phyloP scores from a whole-genome alignment of 2,888 invertebrate genomes.

The Acanthosoma haemorrhoidale region DNA sequence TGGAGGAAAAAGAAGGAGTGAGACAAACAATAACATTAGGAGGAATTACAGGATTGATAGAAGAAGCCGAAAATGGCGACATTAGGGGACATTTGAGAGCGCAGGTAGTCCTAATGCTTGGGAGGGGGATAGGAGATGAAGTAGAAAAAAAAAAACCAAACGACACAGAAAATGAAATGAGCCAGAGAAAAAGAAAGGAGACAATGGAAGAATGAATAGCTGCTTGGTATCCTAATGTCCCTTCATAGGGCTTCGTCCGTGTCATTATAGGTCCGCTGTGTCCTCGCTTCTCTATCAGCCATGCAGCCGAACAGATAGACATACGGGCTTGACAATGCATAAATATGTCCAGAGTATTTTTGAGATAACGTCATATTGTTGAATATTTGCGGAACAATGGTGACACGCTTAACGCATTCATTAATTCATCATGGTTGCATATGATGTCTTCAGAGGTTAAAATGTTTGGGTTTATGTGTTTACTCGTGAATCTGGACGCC shows the following conservation, averaged over 20 bases:
- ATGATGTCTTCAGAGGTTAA: no score
- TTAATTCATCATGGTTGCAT: no score
- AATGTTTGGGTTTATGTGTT: no score
- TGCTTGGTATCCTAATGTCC: background rate
- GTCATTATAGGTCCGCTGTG: background rate
- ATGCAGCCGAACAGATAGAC: no score
- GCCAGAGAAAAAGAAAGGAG: conserved; percentile 3
- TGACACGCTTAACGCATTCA: no score
- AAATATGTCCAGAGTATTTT: no score
- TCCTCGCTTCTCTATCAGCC: no score
- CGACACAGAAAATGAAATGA: conserved; percentile 10
- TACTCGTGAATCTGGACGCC: no score
- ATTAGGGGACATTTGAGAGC: conserved; percentile 7
- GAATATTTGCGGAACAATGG: no score
- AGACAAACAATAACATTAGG: conserved; percentile 6
- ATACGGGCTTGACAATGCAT: no score
- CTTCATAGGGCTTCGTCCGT: background rate
- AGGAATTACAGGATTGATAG: conserved; percentile 11
- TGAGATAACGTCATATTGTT: no score
- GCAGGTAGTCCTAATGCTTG: background rate
- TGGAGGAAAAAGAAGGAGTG: background rate
- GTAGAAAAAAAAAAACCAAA: background rate
- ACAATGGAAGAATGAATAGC: conserved; percentile 12
- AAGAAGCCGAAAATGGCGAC: conserved; percentile 4
- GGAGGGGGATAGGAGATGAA: background rate